These are phyloP conservation scores for Hecatera dysodea DNA, from an alignment of 2,888 invertebrate genomes.

Conservation along the genomic window DNA sequence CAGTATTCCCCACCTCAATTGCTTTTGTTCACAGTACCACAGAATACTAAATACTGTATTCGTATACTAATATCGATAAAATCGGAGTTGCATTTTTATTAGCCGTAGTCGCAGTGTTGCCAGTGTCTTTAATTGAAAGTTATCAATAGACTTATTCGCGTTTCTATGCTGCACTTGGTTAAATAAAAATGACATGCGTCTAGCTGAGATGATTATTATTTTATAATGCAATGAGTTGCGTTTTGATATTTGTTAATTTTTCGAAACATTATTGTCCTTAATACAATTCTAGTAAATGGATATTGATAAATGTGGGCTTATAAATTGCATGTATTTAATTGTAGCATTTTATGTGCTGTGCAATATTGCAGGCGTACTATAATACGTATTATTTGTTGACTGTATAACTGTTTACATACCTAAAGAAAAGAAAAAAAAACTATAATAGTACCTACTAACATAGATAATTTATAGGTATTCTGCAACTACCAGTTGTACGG, in stretches of 20 bases:
- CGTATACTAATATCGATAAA: conserved; percentile 33
- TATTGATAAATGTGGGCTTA: no score
- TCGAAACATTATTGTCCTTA: no score
- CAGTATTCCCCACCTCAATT: conserved; percentile 42
- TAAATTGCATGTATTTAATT: no score
- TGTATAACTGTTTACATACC: conserved; percentile 19
- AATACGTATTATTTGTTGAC: conserved; percentile 27
- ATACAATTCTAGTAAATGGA: no score
- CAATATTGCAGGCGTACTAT: neutral
- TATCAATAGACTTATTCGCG: conserved; percentile 5
- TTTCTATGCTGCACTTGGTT: neutral
- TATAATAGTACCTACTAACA: neutral
- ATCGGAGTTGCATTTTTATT: conserved; percentile 42
- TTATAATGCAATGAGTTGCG: neutral
- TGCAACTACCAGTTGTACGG: neutral
- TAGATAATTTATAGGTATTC: neutral
- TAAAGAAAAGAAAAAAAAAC: conserved; percentile 7
- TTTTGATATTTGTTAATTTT: no score
- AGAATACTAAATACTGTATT: conserved; percentile 29
- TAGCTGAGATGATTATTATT: neutral
- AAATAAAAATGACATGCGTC: neutral
- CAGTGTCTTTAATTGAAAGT: conserved; percentile 38
- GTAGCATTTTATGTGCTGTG: conserved; percentile 12
- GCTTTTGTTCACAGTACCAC: conserved; percentile 26
- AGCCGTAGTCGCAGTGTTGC: conserved; percentile 6